phyloP scores from a whole-genome alignment of 1,140 invertebrate genomes.

The Tribolium madens region DNA sequence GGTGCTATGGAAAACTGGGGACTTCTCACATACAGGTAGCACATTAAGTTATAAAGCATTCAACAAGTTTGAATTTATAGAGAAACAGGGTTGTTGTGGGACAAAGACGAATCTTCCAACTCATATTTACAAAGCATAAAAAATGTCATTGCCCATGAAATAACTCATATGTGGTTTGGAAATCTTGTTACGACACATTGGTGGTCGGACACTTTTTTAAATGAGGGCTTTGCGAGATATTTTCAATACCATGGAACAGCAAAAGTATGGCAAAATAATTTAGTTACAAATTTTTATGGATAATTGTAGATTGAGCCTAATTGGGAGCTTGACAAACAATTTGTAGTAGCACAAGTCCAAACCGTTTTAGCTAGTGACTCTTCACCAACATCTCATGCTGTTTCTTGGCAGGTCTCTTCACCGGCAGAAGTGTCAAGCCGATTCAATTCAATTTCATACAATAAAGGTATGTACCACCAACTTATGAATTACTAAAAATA shows the following conservation, averaged over 20 bases:
- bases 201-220: conserved; percentile 66
- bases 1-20: conserved; percentile 94
- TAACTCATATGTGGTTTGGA: conserved; percentile 77
- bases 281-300: neutral
- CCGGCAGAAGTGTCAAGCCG: conserved; percentile 68
- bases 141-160: conserved; percentile 72
- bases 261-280: conserved; percentile 16
- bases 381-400: conserved; percentile 3
- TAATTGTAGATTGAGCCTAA: conserved; percentile 9
- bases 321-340: conserved; percentile 64
- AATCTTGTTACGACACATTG: conserved; percentile 73
- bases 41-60: neutral
- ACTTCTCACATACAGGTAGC: conserved; percentile 85
- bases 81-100: conserved; percentile 70
- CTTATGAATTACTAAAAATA: neutral
- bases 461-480: conserved; percentile 68
- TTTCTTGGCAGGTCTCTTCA: conserved; percentile 35
- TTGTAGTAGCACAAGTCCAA: conserved; percentile 76
- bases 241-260: conserved; percentile 59
- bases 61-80: conserved; percentile 61
- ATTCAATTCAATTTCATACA: conserved; percentile 73
- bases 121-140: conserved; percentile 65
- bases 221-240: conserved; percentile 67
- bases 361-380: conserved; percentile 73
- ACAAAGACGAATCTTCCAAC: conserved; percentile 62